A percentile compares a stretch with the other conserved stretches of the same genome.
These are phyloP conservation scores for Crocodylus rhombifer DNA, from an alignment of 2,797 vertebrate genomes.

Conservation along the genomic window DNA sequence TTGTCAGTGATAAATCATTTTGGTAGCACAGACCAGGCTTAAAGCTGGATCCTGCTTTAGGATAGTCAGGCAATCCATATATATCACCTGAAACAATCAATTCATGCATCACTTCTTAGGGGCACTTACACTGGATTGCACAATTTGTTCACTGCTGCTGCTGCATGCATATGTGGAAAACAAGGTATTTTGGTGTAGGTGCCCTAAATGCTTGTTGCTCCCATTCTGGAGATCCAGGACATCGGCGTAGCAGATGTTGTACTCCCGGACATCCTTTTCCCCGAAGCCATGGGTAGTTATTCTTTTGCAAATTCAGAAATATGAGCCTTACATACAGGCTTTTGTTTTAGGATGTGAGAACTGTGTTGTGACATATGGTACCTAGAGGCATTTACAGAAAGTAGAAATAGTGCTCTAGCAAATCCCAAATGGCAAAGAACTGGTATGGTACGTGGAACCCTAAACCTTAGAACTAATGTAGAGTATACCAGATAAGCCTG, in stretches of 20 bases:
- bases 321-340: fast-evolving
- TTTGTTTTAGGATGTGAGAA: background rate
- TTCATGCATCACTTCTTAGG: background rate
- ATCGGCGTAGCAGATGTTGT: background rate
- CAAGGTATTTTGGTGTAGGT: fast-evolving
- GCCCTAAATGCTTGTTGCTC: background rate
- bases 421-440: background rate
- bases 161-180: background rate
- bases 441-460: fast-evolving
- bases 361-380: fast-evolving
- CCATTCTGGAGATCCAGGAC: background rate
- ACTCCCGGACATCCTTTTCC: background rate
- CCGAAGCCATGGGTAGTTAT: background rate
- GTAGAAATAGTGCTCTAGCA: background rate
- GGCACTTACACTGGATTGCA: fast-evolving
- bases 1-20: background rate
- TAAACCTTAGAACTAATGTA: background rate
- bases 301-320: fast-evolving
- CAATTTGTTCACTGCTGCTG: background rate
- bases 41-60: background rate
- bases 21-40: background rate
- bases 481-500: background rate
- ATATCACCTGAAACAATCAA: background rate
- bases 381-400: background rate
- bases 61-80: fast-evolving